These are phyloP conservation scores for Chauna torquata DNA, from an alignment of 2,113 vertebrate species.

Conservation along the genomic window DNA sequence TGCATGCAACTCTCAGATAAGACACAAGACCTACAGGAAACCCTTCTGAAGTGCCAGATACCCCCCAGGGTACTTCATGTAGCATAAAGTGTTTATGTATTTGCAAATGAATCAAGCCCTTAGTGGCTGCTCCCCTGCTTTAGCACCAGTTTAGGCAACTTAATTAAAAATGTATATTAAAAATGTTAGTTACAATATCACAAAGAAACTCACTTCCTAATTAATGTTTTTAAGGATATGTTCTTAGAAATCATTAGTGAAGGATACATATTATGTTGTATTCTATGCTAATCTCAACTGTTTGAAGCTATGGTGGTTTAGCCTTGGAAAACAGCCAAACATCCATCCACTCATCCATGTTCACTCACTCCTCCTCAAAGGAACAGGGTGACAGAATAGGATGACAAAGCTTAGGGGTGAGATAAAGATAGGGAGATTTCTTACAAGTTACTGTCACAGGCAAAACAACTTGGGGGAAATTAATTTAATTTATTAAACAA, in stretches of 20 bases:
- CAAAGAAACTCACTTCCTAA: neutral
- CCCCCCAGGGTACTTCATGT: neutral
- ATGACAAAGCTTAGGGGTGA: neutral
- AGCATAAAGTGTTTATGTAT: rapidly evolving
- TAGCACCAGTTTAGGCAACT: neutral
- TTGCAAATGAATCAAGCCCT: neutral
- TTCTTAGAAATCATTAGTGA: neutral
- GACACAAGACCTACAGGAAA: neutral
- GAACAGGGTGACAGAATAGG: neutral
- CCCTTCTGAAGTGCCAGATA: neutral
- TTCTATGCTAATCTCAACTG: neutral
- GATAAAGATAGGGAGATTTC: neutral
- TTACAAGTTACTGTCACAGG: neutral
- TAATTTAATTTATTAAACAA: neutral
- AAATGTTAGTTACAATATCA: neutral
- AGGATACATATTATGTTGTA: neutral
- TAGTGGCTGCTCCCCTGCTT: neutral
- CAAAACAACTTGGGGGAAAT: neutral
- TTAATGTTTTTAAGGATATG: neutral
- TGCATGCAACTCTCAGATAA: neutral
- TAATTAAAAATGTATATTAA: neutral
- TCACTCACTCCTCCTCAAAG: neutral
- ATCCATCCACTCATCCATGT: neutral
- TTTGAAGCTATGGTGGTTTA: neutral
- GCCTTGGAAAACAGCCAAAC: neutral